These are phyloP conservation scores for Siphamia tubifer DNA, from an alignment of 2,113 vertebrate species.

Conservation along the genomic window DNA sequence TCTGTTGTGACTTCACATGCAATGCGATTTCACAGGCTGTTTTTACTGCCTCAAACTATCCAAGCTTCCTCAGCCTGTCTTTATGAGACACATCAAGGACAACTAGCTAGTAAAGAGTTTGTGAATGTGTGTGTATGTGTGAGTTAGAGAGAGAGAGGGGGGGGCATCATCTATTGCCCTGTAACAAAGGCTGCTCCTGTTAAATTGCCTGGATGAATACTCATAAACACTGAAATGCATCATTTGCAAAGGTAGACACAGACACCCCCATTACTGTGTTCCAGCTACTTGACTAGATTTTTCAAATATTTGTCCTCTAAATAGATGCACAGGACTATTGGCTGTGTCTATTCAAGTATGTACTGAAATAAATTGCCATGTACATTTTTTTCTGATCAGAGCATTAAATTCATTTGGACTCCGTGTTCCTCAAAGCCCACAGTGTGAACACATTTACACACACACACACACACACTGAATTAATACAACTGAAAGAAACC, in stretches of 20 bases:
- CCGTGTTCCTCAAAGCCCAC: not conserved
- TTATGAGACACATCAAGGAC: constrained; percentile 73
- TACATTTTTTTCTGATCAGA: not conserved
- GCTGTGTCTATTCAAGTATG: constrained; percentile 4
- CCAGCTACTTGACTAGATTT: constrained; percentile 37
- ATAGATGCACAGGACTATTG: constrained; percentile 18
- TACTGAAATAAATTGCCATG: constrained; percentile 9
- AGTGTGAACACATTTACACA: not conserved
- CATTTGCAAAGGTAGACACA: constrained; percentile 47
- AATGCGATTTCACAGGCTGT: constrained; percentile 52
- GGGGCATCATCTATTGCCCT: constrained; percentile 22
- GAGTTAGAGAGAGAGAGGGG: not conserved
- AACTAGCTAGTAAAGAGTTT: constrained; percentile 61
- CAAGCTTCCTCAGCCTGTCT: constrained; percentile 54
- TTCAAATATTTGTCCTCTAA: constrained; percentile 57
- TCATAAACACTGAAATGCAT: constrained; percentile 63
- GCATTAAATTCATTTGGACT: not conserved
- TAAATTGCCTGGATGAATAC: constrained; percentile 62
- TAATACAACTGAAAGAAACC: too few species aligned
- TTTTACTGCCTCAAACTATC: constrained; percentile 69
- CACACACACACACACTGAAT: too few species aligned
- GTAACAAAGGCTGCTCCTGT: constrained; percentile 50
- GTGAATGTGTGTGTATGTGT: constrained; percentile 42
- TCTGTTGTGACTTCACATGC: constrained; percentile 67
- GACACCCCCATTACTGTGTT: constrained; percentile 37